A percentile compares a stretch with the other conserved stretches of the same genome.
Evolutionary conservation across 2,113 vertebrate species (phyloP).

Genomic region (Bubo bubo): DNA sequence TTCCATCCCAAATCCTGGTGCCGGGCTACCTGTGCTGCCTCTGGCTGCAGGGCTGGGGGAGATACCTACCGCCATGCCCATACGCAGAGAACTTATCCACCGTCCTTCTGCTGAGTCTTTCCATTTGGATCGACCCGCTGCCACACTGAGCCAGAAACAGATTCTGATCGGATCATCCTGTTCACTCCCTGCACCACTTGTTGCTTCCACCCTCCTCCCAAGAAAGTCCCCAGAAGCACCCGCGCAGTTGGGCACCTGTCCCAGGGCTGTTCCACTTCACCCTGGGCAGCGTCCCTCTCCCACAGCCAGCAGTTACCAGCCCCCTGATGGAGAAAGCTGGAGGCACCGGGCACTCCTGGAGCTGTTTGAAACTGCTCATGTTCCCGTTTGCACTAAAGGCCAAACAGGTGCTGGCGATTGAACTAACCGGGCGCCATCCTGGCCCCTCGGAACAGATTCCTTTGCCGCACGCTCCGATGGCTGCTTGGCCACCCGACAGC

Average conservation of each 20-base stretch:
- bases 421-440: conserved; percentile 34
- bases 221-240: background rate
- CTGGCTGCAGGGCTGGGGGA: background rate
- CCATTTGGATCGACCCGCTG: fast-evolving
- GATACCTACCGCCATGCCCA: fast-evolving
- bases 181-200: fast-evolving
- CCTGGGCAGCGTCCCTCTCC: background rate
- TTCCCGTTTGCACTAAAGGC: conserved; percentile 54
- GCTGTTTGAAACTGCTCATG: background rate
- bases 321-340: background rate
- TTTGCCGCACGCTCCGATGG: background rate
- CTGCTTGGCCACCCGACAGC: background rate
- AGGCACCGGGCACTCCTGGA: background rate
- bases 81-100: fast-evolving
- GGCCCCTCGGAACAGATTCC: background rate
- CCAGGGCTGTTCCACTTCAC: background rate
- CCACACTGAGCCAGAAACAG: fast-evolving
- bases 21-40: background rate
- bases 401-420: conserved; percentile 63
- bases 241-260: too few species aligned
- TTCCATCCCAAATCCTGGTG: background rate
- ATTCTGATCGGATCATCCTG: background rate
- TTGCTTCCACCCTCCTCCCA: background rate
- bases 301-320: background rate
- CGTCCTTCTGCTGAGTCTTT: background rate